These are phyloP conservation scores for Cyclura pinguis DNA, from an alignment of 2,797 vertebrate species.

Conservation along the genomic window DNA sequence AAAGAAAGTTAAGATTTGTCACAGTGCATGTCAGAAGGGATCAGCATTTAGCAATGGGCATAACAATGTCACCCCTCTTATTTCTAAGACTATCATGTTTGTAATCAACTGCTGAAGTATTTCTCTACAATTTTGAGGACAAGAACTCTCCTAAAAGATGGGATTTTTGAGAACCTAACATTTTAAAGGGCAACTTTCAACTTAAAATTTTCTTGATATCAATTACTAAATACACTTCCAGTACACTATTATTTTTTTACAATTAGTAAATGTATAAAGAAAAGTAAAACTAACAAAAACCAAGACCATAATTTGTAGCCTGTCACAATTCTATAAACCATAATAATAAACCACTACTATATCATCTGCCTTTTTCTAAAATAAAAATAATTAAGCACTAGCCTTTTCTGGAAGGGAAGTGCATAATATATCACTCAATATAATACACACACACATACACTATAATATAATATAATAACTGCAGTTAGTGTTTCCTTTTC, in stretches of 20 bases:
- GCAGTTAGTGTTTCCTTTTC: neutral
- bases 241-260: neutral
- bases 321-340: neutral
- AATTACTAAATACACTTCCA: neutral
- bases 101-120: neutral
- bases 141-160: neutral
- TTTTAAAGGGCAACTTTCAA: neutral
- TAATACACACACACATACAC: too few relatives aligned
- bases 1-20: neutral
- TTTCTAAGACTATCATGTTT: neutral
- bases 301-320: neutral
- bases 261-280: conserved; percentile 5
- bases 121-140: neutral
- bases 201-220: neutral
- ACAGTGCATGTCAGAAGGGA: neutral
- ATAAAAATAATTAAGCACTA: neutral
- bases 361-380: neutral
- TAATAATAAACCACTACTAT: neutral
- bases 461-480: neutral
- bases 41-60: neutral
- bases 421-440: neutral
- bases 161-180: neutral
- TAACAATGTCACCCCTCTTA: neutral
- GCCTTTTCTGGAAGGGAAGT: neutral
- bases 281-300: neutral